Conservation (phyloP, 1,140 invertebrate genomes). For the Centruroides vittatus region DNA sequence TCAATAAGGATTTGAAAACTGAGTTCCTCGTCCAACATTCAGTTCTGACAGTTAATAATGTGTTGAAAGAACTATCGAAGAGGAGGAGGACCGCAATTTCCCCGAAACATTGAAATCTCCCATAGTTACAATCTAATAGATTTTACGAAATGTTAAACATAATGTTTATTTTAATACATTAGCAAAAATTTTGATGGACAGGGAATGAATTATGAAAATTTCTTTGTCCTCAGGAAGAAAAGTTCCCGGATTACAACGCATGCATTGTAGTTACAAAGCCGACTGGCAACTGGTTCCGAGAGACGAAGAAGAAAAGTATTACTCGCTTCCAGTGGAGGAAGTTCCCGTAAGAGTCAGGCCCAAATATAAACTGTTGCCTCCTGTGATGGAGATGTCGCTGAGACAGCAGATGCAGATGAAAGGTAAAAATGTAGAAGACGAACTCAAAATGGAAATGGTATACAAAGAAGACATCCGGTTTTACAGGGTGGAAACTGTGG, state of each 20-base stretch:
- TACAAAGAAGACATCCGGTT: neutral
- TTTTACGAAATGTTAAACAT: no score
- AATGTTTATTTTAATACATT: no score
- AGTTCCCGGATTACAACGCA: neutral
- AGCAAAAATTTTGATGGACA: neutral
- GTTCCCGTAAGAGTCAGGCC: neutral
- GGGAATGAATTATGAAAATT: neutral
- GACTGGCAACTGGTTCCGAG: constrained; percentile 4
- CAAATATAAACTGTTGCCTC: constrained; percentile 1
- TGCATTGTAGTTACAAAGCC: neutral
- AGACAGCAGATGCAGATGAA: neutral
- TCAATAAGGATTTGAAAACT: no score
- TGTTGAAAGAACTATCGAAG: no score
- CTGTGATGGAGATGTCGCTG: neutral
- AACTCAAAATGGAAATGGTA: constrained; percentile 2
- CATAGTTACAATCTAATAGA: no score
- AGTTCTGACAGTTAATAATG: no score
- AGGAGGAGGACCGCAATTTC: no score
- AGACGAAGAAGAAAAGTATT: constrained; percentile 8
- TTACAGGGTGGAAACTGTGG: constrained; percentile 4
- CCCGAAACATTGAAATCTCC: no score
- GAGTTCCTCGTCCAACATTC: no score
- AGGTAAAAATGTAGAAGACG: neutral
- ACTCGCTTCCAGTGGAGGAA: neutral
- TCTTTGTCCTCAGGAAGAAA: neutral